Conservation (phyloP, 2,888 invertebrate genomes). For the Hemicrepidius hirtus region DNA sequence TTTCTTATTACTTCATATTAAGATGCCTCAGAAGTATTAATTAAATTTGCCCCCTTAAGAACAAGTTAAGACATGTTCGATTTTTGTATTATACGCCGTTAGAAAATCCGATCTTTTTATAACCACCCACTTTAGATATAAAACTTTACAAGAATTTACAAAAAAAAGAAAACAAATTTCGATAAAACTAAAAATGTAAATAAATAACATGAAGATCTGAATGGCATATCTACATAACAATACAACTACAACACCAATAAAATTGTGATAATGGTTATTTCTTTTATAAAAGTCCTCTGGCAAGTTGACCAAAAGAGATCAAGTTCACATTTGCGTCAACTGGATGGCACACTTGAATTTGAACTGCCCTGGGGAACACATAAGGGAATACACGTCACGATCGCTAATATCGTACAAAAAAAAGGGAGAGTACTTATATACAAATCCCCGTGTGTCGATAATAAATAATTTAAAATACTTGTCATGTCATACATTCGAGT, state of each 20-base stretch:
- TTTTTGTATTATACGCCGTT: too few relatives aligned
- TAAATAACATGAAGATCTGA: conserved; percentile 70
- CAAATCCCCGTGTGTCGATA: conserved; percentile 30
- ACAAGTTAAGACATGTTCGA: too few relatives aligned
- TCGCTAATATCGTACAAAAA: conserved; percentile 48
- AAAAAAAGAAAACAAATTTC: conserved; percentile 48
- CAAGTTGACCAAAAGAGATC: conserved; percentile 62
- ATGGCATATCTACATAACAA: conserved; percentile 72
- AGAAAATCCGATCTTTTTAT: too few relatives aligned
- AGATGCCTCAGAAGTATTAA: too few relatives aligned
- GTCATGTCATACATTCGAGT: conserved; percentile 55
- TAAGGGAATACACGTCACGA: conserved; percentile 33
- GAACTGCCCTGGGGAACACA: conserved; percentile 58
- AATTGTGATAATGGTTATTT: conserved; percentile 59
- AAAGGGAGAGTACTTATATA: conserved; percentile 36
- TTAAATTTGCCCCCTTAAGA: too few relatives aligned
- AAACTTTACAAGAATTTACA: conserved; percentile 69
- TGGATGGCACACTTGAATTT: conserved; percentile 68
- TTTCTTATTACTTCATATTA: too few relatives aligned
- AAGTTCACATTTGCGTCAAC: conserved; percentile 52
- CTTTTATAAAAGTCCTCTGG: conserved; percentile 65
- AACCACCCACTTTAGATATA: too few relatives aligned
- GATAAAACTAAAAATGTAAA: conserved; percentile 61
- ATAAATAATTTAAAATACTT: conserved; percentile 57
- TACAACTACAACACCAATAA: conserved; percentile 71